Base-by-base conservation (phyloP, 2,113 vertebrate species). In the Anseranas semipalmata region DNA sequence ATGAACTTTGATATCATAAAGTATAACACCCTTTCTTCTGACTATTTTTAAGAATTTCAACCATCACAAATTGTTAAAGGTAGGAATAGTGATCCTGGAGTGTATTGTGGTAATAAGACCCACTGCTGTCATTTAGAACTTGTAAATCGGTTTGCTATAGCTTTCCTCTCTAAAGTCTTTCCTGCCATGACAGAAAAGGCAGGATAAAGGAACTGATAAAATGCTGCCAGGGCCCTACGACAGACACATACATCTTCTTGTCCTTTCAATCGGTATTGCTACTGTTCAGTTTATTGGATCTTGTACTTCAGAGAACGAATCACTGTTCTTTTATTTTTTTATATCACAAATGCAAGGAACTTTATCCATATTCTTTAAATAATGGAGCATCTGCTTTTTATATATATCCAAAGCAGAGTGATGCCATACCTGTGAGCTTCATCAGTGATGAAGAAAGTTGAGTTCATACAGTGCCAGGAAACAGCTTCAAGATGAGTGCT, bases 271-370 rank as follows among this genome's bases (percentile, higher is more conserved):
- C 28, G 6, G 7, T 43, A 25, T 85, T 74, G 19, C n/a, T 63
- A 7, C 52, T 79, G 20, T 85, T 75, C 68, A 60, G 37, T 63
- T 95, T 87, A 56, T 46, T 15, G 39, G 33, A 46, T 93, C 33
- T 39, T 59, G 24, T 45, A 85, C 76, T 86, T 95, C 45, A 85
- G 83, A 96, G 79, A 60, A 78, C 48, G 41, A 70, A 68, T 15
- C 20, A 19, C 71, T 79, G 9, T 58, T 94, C n/a, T 52, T 94
- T 74, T 93, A 53, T 75, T 94, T 66, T 92, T 95, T 95, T 93
- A 30, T 83, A 79, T 90, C 59, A 60, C 32, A 87, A 86, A 52
- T 3, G 22, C 22, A 87, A 81, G 60, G 41, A 45, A 37, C 9
- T 11, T 92, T 89, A 65, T 82, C 88, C 76, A 68, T 86, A 50